Conservation (phyloP, 2,797 vertebrate genomes). For the Schizothorax lantsangensis region DNA sequence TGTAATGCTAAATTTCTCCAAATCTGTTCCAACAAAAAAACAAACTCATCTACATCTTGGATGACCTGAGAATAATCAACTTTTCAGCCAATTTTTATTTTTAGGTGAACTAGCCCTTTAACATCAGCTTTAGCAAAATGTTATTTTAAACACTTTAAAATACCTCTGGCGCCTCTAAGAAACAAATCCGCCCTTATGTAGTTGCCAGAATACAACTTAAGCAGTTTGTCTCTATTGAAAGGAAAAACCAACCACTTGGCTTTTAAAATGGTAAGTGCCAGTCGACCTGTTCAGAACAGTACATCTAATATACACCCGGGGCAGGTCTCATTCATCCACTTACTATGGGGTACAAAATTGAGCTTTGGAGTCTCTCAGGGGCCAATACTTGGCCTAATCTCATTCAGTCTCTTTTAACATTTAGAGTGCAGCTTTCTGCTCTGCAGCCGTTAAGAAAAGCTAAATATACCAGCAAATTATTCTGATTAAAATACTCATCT, state of each 20-base stretch:
- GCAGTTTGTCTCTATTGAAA: constrained; percentile 49
- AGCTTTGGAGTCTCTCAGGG: constrained; percentile 47
- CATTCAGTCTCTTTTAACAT: constrained; percentile 43
- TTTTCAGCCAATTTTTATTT: neutral
- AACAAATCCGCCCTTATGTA: constrained; percentile 43
- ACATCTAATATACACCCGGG: constrained; percentile 60
- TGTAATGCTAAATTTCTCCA: neutral
- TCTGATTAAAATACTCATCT: neutral
- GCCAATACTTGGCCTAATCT: constrained; percentile 27
- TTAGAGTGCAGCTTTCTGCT: constrained; percentile 10
- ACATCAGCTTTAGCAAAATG: constrained; percentile 24
- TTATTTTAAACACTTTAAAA: constrained; percentile 38
- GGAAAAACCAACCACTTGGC: constrained; percentile 50
- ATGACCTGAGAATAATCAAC: neutral
- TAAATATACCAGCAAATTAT: neutral
- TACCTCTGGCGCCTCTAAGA: constrained; percentile 37
- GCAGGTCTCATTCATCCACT: constrained; percentile 50
- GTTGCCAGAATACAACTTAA: constrained; percentile 50
- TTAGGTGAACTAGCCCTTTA: neutral
- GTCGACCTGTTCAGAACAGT: constrained; percentile 36
- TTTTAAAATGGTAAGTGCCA: constrained; percentile 50
- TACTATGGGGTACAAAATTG: constrained; percentile 53
- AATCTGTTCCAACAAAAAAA: neutral
- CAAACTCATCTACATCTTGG: neutral
- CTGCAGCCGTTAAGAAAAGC: neutral